Evolutionary conservation across 2,113 vertebrate genomes (phyloP).

Genomic region (Serilophus lunatus): DNA sequence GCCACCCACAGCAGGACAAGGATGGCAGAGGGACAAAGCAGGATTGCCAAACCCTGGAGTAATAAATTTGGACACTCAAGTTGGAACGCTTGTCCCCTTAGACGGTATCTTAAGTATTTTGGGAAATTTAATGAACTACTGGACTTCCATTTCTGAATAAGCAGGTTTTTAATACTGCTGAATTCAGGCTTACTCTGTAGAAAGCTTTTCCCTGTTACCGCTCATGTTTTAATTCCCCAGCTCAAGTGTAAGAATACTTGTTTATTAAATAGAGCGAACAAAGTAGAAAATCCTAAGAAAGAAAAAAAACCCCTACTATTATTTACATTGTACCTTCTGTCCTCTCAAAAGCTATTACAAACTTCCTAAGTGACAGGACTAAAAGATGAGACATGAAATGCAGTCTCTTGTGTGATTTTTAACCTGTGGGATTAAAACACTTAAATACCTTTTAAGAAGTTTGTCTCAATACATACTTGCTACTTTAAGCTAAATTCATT

Average conservation of each 20-base stretch:
- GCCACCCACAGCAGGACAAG: neutral
- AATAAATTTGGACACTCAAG: neutral
- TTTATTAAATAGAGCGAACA: constrained; percentile 15
- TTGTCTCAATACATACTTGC: neutral
- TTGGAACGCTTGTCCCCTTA: neutral
- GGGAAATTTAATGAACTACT: neutral
- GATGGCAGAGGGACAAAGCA: rapidly evolving
- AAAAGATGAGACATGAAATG: neutral
- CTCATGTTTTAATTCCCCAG: neutral
- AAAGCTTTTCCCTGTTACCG: neutral
- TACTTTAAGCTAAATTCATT: neutral
- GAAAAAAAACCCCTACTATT: neutral
- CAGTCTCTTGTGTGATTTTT: neutral
- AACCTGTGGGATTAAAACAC: neutral
- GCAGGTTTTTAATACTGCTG: neutral
- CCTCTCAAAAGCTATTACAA: neutral
- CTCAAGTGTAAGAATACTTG: neutral
- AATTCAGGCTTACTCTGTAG: neutral
- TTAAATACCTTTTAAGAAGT: neutral
- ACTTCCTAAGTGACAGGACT: neutral
- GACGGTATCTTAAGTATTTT: neutral
- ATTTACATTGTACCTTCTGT: neutral
- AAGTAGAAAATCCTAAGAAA: neutral
- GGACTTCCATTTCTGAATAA: neutral
- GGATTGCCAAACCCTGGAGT: neutral